These are phyloP conservation scores for Acanthosepion lycidas DNA, from an alignment of 2,888 invertebrate species.

Conservation along the genomic window DNA sequence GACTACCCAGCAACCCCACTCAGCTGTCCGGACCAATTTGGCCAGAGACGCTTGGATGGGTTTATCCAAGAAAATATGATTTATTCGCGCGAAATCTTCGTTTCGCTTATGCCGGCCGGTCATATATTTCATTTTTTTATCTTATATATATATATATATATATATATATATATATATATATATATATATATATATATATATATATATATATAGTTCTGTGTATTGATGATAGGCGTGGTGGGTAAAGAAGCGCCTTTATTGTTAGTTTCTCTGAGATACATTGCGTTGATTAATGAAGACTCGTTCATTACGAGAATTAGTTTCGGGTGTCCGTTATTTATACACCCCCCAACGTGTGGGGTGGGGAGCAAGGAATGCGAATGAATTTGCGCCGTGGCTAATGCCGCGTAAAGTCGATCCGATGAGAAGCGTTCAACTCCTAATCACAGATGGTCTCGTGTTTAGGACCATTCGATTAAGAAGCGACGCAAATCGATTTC, in stretches of 20 bases:
- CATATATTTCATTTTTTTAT: background rate
- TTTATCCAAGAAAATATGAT: background rate
- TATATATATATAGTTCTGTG: background rate
- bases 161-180: background rate
- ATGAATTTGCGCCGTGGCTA: too few species aligned
- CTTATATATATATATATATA: too few species aligned
- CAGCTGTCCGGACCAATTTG: background rate
- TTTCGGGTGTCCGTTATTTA: background rate
- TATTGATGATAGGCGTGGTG: background rate
- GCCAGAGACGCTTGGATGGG: background rate
- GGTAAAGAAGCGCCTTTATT: background rate
- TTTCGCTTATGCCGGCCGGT: background rate
- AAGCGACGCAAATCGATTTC: too few species aligned
- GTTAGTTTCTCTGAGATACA: background rate
- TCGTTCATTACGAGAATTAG: constrained; percentile 15
- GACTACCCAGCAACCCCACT: background rate
- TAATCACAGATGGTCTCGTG: too few species aligned
- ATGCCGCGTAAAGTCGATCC: too few species aligned
- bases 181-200: background rate
- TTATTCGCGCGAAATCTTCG: background rate
- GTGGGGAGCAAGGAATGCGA: too few species aligned
- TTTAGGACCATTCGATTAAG: too few species aligned
- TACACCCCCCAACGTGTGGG: background rate
- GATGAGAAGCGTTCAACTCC: too few species aligned
- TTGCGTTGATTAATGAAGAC: background rate